Percentiles rank a stretch among this genome's conserved stretches.
phyloP scores from a whole-genome alignment of 2,888 invertebrate genomes.

The Ennomos fuscantarius region DNA sequence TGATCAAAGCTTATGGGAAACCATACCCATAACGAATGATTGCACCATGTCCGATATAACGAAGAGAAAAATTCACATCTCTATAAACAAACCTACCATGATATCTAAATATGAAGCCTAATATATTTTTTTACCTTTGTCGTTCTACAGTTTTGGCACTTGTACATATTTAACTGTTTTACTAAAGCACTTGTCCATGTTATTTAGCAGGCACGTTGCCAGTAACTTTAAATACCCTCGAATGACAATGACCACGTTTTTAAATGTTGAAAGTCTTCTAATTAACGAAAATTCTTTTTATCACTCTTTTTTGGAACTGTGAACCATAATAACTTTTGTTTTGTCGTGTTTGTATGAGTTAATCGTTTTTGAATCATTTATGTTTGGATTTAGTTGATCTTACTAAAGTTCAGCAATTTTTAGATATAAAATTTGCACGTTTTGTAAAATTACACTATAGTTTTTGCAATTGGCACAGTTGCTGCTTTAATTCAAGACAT shows the following conservation, averaged over 20 bases:
- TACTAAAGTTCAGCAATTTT: background rate
- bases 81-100: background rate
- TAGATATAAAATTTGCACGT: no score
- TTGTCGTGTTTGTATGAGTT: no score
- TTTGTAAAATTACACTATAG: no score
- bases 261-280: background rate
- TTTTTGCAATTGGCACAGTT: no score
- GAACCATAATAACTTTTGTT: no score
- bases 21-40: constrained; percentile 28
- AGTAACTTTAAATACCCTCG: constrained; percentile 6
- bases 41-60: constrained; percentile 20
- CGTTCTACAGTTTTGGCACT: constrained; percentile 19
- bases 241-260: constrained; percentile 5
- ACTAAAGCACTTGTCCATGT: constrained; percentile 18
- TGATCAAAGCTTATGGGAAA: constrained; percentile 51
- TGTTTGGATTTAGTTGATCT: no score
- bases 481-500: no score
- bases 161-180: constrained; percentile 11
- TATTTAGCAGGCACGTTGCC: constrained; percentile 23
- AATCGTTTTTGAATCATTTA: no score
- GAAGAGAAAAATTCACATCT: constrained; percentile 9
- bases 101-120: no score
- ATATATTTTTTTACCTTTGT: background rate
- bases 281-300: background rate
- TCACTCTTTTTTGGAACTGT: background rate